These are phyloP conservation scores for Argentina silus DNA, from an alignment of 2,797 vertebrate species.

Conservation along the genomic window DNA sequence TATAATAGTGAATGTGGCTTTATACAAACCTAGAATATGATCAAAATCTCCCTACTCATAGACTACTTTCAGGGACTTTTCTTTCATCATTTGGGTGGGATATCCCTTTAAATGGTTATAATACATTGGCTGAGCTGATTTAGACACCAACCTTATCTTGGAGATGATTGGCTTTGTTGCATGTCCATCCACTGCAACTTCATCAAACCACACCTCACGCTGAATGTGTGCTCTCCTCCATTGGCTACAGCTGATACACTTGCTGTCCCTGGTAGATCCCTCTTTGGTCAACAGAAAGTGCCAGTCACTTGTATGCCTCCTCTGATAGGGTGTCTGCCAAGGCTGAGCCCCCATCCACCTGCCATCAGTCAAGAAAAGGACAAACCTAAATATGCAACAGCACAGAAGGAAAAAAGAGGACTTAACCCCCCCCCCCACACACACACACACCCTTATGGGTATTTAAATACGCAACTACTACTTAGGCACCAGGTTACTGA, in stretches of 20 bases:
- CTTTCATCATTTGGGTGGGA: background rate
- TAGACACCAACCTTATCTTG: constrained; percentile 9
- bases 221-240: background rate
- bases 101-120: background rate
- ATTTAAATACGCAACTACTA: too few relatives aligned
- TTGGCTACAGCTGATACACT: background rate
- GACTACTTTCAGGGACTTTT: background rate
- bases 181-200: constrained; percentile 1
- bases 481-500: too few relatives aligned
- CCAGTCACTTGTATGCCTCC: background rate
- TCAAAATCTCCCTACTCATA: background rate
- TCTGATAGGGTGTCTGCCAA: background rate
- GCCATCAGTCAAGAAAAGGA: background rate
- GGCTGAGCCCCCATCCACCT: background rate
- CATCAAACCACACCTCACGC: background rate
- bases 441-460: too few relatives aligned
- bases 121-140: constrained; percentile 1
- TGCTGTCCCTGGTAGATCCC: background rate
- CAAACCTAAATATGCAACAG: background rate
- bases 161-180: constrained; percentile 8
- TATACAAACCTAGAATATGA: background rate
- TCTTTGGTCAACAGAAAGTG: background rate
- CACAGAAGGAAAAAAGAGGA: background rate
- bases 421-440: too few relatives aligned
- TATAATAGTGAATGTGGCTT: background rate